A percentile compares a stretch with the other conserved stretches of the same genome.
Evolutionary conservation across 2,888 invertebrate species (phyloP).

Genomic region (Xylocampa areola): DNA sequence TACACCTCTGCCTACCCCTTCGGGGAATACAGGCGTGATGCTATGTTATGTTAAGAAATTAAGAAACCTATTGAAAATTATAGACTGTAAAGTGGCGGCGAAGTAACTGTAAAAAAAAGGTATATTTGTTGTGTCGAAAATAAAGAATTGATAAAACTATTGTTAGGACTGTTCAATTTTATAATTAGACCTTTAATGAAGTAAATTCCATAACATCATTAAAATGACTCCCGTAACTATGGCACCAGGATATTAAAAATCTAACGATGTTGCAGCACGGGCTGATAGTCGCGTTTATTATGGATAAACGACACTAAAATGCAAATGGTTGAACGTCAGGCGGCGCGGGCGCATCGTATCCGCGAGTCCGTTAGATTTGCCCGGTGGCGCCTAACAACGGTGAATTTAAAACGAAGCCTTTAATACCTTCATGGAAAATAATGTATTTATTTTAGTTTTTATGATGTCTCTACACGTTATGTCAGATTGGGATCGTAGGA

Average conservation of each 20-base stretch:
- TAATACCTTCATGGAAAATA: slow-evolving; percentile 33
- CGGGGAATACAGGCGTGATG: too few relatives aligned
- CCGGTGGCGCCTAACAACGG: slow-evolving; percentile 57
- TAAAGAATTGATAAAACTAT: neutral
- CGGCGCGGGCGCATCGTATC: slow-evolving; percentile 52
- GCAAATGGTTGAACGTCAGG: slow-evolving; percentile 57
- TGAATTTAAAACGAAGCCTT: slow-evolving; percentile 40
- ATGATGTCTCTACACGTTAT: neutral
- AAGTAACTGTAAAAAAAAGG: too few relatives aligned
- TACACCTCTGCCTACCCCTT: too few relatives aligned
- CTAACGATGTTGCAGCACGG: slow-evolving; percentile 39
- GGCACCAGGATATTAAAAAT: slow-evolving; percentile 36
- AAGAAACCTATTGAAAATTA: too few relatives aligned
- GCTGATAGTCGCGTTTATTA: slow-evolving; percentile 50
- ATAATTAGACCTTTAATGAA: slow-evolving; percentile 9
- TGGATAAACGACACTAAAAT: slow-evolving; percentile 61
- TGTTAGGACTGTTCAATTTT: neutral
- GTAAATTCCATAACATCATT: slow-evolving; percentile 20
- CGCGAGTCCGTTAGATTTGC: slow-evolving; percentile 60
- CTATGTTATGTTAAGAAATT: too few relatives aligned
- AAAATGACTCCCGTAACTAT: slow-evolving; percentile 22
- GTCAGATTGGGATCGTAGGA: neutral
- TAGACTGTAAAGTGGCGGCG: neutral
- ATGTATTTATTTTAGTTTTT: slow-evolving; percentile 16
- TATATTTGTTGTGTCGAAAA: too few relatives aligned